These are phyloP conservation scores for Austrofundulus limnaeus DNA, from an alignment of 2,113 vertebrate species.

Conservation along the genomic window DNA sequence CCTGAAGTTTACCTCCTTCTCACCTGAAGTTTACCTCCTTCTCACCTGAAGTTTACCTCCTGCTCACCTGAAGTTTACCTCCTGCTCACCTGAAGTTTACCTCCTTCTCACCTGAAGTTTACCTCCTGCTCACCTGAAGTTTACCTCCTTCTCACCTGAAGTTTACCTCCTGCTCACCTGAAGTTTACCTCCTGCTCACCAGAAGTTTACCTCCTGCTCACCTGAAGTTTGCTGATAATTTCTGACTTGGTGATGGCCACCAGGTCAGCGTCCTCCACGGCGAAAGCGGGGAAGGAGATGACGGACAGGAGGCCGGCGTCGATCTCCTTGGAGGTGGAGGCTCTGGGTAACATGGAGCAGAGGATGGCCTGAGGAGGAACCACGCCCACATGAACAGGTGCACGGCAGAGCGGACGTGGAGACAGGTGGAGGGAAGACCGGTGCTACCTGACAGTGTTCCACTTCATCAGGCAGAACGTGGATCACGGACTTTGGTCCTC, in stretches of 20 bases:
- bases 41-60: no score
- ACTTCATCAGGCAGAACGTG: conserved; percentile 97
- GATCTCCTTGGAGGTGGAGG: conserved; percentile 97
- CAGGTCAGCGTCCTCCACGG: conserved; percentile 92
- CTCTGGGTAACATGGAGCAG: conserved; percentile 97
- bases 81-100: no score
- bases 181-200: no score
- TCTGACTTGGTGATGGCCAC: conserved; percentile 94
- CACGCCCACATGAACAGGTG: no score
- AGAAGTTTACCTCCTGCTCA: no score
- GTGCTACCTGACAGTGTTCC: conserved; percentile 93
- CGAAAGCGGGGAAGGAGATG: conserved; percentile 97
- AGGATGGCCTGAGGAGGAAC: conserved; percentile 89
- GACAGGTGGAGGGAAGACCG: background rate
- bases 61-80: no score
- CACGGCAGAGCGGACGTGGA: background rate
- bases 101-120: no score
- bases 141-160: no score
- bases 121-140: no score
- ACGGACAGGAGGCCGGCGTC: conserved; percentile 95
- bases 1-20: no score
- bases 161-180: no score
- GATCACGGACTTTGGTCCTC: conserved; percentile 94
- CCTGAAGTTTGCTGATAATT: conserved; percentile 95
- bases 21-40: no score